Base-by-base conservation (phyloP, 2,797 vertebrate genomes). In the Scleropages formosus region DNA sequence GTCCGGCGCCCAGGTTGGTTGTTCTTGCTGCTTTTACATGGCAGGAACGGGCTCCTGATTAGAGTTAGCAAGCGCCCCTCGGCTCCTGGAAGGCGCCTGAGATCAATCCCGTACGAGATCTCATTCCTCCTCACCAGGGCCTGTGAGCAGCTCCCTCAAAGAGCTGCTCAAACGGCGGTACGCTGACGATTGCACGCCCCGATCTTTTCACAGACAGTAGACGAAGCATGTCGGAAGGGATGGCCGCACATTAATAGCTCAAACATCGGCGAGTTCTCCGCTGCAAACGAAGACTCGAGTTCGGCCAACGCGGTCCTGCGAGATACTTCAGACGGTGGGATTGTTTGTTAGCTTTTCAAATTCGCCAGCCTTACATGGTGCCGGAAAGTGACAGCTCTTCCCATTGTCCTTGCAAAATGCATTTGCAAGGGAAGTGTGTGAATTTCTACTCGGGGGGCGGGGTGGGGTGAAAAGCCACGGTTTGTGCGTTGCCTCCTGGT, bases 21-120 rank as follows among this genome's bases (percentile, higher is more conserved):
- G 84, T 89, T 92, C 91, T 92, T 90, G 81, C 85, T 80, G 66
- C 87, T 80, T 78, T 88, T 87, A 93, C 92, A 93, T 92, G 92
- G 90, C 91, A 92, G 88, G 82, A 82, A 92, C 87, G 86, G 91
- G 88, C 85, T 87, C 87, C 85, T 91, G 88, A 92, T 93, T 90
- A 92, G 87, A 87, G 92, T 90, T 89, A 91, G 91, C 88, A 90
- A 85, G 83, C 92, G 88, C 89, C 87, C 80, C 78, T 65, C 79
- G 77, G 83, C 82, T 89, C 89, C 88, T 90, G 10, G 81, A 89
- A 92, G 88, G 87, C 85, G 86, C 80, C 80, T 69, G 67, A 77
- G 77, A 84, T 88, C 86, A 87, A 85, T 91, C 87, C 89, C 83
- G 74, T 68, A 39, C 31, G 6, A 39, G 61, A 80, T 83, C 84